Conservation (phyloP, 2,113 vertebrate species). For the Suricata suricatta region DNA sequence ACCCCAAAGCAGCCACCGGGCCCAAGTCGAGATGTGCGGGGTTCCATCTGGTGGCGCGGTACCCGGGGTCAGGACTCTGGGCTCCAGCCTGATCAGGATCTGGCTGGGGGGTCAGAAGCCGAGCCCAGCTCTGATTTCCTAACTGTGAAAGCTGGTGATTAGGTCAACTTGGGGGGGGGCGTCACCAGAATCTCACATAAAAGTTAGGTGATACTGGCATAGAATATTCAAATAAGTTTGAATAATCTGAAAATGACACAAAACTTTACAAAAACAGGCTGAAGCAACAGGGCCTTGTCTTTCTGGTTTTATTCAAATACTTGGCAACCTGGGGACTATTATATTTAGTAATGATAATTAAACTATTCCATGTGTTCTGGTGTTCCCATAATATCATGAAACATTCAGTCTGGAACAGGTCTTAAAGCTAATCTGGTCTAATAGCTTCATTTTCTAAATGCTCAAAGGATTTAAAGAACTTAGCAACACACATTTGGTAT, state of each 20-base stretch:
- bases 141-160: neutral
- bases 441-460: constrained; percentile 61
- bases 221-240: neutral
- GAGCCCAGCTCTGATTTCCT: neutral
- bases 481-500: neutral
- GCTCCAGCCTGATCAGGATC: accelerated
- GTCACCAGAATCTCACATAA: neutral
- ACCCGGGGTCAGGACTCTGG: neutral
- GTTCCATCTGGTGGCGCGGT: accelerated
- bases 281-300: neutral
- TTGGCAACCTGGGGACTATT: constrained; percentile 69
- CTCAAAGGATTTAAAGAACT: neutral
- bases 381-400: constrained; percentile 8
- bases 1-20: accelerated
- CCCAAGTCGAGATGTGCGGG: neutral
- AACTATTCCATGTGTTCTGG: constrained; percentile 70
- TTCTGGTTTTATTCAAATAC: constrained; percentile 52
- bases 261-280: constrained; percentile 12
- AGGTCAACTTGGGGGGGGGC: neutral
- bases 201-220: neutral
- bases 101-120: accelerated
- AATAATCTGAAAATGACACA: constrained; percentile 15
- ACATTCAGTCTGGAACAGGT: constrained; percentile 36
- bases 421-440: constrained; percentile 44
- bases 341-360: constrained; percentile 78